Evolutionary conservation across 2,113 vertebrate species (phyloP).

Genomic region (Verasper variegatus): DNA sequence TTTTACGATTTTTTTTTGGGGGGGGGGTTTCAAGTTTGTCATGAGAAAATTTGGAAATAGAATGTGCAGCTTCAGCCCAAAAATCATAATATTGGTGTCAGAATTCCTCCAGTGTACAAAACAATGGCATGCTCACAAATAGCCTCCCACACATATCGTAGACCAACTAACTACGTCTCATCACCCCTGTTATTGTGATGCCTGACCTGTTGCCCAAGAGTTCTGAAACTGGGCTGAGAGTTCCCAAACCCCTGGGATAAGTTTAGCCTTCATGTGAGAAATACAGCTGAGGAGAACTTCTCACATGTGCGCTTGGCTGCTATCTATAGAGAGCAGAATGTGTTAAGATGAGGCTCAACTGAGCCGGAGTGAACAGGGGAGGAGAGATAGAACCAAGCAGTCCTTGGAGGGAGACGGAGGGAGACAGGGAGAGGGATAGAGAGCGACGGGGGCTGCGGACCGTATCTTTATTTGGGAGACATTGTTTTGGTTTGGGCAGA

Average conservation of each 20-base stretch:
- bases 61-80: too few species aligned
- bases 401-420: conserved; percentile 15
- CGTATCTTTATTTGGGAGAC: conserved; percentile 71
- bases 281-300: conserved; percentile 35
- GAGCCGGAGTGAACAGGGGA: conserved; percentile 19
- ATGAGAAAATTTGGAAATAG: too few species aligned
- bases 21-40: too few species aligned
- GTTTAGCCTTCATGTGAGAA: conserved; percentile 37
- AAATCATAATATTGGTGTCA: too few species aligned
- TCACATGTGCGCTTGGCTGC: conserved; percentile 38
- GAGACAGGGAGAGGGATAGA: conserved; percentile 17
- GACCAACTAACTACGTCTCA: background rate
- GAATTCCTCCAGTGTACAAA: background rate
- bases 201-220: conserved; percentile 24
- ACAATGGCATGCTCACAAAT: background rate
- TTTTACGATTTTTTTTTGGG: too few species aligned
- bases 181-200: background rate
- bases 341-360: conserved; percentile 33
- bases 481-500: conserved; percentile 79
- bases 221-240: background rate
- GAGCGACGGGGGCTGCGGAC: conserved; percentile 42
- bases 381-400: conserved; percentile 13
- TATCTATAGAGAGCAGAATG: conserved; percentile 41
- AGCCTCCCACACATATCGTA: too few species aligned
- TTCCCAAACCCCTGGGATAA: conserved; percentile 36